Conservation (phyloP, 2,797 vertebrate species). For the Denticeps clupeoides region DNA sequence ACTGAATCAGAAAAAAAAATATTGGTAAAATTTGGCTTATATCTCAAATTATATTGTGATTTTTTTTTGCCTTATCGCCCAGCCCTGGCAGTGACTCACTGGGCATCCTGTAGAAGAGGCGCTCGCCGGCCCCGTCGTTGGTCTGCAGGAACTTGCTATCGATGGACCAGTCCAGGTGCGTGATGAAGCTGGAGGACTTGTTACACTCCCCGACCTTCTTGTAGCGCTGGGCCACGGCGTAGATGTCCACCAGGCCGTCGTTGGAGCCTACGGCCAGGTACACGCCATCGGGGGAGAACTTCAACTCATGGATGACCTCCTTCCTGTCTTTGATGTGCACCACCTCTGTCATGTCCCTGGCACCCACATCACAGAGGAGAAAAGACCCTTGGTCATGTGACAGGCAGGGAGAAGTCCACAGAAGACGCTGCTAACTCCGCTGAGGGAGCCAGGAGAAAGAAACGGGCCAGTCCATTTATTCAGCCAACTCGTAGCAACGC, state of each 20-base stretch:
- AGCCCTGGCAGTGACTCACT: conserved; percentile 53
- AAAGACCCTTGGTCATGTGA: background rate
- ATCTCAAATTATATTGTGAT: too few relatives aligned
- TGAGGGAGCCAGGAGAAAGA: background rate
- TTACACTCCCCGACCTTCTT: conserved; percentile 75
- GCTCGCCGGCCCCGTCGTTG: conserved; percentile 67
- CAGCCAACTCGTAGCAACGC: background rate
- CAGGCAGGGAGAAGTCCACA: background rate
- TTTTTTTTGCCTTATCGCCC: too few relatives aligned
- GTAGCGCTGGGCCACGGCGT: conserved; percentile 66
- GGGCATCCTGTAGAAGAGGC: conserved; percentile 72
- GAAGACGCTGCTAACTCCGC: background rate
- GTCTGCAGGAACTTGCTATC: conserved; percentile 73
- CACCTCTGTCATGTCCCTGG: conserved; percentile 76
- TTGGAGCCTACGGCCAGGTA: conserved; percentile 72
- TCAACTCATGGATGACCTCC: conserved; percentile 76
- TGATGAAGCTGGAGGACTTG: conserved; percentile 69
- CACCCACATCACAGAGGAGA: too few relatives aligned
- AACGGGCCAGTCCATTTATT: background rate
- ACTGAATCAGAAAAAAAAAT: too few relatives aligned
- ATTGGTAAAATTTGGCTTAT: too few relatives aligned
- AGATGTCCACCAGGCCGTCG: conserved; percentile 64
- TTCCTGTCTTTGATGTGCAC: conserved; percentile 76
- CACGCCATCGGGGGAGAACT: conserved; percentile 69
- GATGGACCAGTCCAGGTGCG: conserved; percentile 73